Evolutionary conservation across 1,140 invertebrate genomes (phyloP), one percentile per base, ranked within the genome.

Genomic region (Pachypsylla venusta): DNA sequence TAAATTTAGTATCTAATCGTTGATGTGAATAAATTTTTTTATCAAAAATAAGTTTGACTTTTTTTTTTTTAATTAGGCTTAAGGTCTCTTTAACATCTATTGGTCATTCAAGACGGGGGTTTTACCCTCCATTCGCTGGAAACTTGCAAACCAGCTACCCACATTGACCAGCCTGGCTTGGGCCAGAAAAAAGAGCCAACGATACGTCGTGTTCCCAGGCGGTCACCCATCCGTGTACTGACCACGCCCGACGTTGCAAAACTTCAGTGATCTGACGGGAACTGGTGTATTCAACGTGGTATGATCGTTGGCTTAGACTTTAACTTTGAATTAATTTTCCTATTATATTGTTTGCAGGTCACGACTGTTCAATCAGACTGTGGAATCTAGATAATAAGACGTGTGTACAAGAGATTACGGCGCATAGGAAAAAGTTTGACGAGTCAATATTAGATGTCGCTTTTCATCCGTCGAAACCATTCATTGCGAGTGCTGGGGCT

Each of bases 341-440:
- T 2, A 53, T 54, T 54, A 59, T 63, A 53, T 65, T 67, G 66
- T 35, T 65, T 70, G 16, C 67, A 89, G 87, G 86, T 75, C 95
- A 99, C 75, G 96, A 99, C 75, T 97, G 94, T 79, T 97, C 93
- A 72, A 92, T 99, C 76, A 82, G 96, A 72, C 81, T 99, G 68
- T 99, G 96, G 96, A 94, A 98, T 78, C 83, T 98, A 74, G 95
- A 99, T 75, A 96, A 89, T 76, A 94, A 94, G 74, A 95, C 92
- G 57, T 98, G 95, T 79, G 90, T 98, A 64, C 94, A 99, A 76
- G 96, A 99, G 75, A 99, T 99, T 69, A 98, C 96, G 40, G 93
- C 94, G 63, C 97, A 99, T 77, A 83, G 95, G 63, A 99, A 98
- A 75, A 99, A 99, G 76, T 97, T 97, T 77, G 95, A 99, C 74